Evolutionary conservation across 1,140 invertebrate genomes (phyloP), one percentile per base, ranked within the genome.

Genomic region (Magallana gigas): DNA sequence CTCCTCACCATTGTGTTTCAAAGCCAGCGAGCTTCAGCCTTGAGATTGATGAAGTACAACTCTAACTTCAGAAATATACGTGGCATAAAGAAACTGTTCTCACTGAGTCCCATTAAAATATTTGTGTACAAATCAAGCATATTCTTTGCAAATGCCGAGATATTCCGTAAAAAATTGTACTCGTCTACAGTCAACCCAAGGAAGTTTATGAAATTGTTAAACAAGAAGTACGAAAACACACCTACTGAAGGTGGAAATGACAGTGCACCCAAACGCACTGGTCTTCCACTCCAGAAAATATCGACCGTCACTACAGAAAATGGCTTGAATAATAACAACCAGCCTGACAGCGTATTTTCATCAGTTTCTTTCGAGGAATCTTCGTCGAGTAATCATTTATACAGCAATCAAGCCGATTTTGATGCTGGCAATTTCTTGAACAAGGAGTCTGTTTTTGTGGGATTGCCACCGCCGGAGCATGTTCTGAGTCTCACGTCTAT

Each of bases 81-180:
- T 83, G 5, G 62, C 90, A 68, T 91, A 89, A 29, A 82, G 12
- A 60, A 87, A 88, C 48, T 86, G 87, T 64, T 83, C 48, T 8
- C 87, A 89, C 80, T 59, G 93, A 71, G 90, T 14, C 92, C 94
- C 16, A 88, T 95, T 11, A 94, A 93, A 85, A 92, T 95, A 29
- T 95, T 95, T 90, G 93, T 94, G n/a, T 95, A 95, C 87, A 92
- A 94, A 58, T 92, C 94, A 57, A 93, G 94, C 18, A 80, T 95
- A 14, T 95, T 95, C 88, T 95, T 94, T 87, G 95, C 93, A 0
- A 95, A 94, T 89, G 93, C 94, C 1, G 95, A 95, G 86, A 92
- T 93, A n/a, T 95, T 95, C 85, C 89, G 89, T 68, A 92, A 81
- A 71, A 91, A 81, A 58, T 85, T 93, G 11, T 92, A 93, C 83